These are phyloP conservation scores for Charadrius vociferus DNA, from an alignment of 2,113 vertebrate genomes.

Conservation along the genomic window DNA sequence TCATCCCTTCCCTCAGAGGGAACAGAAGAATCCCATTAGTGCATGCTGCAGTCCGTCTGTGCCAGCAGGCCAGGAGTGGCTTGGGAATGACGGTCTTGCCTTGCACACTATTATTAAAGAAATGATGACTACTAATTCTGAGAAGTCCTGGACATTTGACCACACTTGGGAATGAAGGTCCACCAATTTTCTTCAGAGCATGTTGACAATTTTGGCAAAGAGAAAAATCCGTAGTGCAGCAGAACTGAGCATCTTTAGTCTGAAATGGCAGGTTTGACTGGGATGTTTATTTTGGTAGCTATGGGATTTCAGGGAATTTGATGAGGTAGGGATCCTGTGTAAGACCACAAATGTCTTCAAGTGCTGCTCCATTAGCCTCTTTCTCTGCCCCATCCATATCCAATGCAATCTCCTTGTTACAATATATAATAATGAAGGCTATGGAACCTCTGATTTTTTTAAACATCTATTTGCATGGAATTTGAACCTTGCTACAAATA, in stretches of 20 bases:
- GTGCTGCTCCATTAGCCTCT: neutral
- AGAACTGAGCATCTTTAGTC: neutral
- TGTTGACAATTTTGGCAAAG: neutral
- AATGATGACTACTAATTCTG: neutral
- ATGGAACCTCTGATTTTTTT: neutral
- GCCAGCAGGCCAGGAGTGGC: constrained; percentile 45
- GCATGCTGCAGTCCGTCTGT: neutral
- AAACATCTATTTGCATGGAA: constrained; percentile 21
- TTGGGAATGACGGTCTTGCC: neutral
- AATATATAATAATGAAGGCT: neutral
- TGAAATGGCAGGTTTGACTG: neutral
- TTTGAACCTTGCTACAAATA: constrained; percentile 43
- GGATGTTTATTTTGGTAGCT: neutral
- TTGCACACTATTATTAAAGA: constrained; percentile 35
- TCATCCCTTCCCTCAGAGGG: neutral
- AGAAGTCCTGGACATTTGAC: constrained; percentile 9
- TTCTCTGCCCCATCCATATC: neutral
- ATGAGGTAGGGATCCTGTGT: neutral
- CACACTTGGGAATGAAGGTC: neutral
- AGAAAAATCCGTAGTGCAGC: neutral
- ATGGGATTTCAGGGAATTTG: neutral
- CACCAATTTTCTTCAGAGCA: neutral
- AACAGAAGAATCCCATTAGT: neutral
- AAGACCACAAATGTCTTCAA: neutral
- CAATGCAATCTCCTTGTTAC: neutral